These are phyloP conservation scores for Myotis vivesi DNA, from an alignment of 2,797 vertebrate species.

Conservation along the genomic window DNA sequence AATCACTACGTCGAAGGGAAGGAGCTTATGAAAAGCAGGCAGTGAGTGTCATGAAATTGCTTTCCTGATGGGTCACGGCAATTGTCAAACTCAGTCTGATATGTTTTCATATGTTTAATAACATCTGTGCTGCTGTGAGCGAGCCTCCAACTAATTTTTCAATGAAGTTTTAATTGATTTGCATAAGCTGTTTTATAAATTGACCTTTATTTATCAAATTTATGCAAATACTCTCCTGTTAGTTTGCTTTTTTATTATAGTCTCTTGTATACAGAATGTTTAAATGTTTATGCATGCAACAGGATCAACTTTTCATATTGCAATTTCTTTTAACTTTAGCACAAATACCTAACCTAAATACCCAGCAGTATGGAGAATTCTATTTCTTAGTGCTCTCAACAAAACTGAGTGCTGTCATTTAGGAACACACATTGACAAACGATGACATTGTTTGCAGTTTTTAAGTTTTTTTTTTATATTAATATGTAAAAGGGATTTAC, in stretches of 20 bases:
- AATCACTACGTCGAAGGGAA: neutral
- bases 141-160: neutral
- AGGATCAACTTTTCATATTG: neutral
- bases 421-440: neutral
- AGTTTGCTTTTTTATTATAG: neutral
- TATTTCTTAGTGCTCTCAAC: neutral
- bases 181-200: neutral
- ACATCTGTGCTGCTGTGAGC: neutral
- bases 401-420: neutral
- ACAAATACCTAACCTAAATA: neutral
- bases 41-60: neutral
- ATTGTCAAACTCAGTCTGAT: neutral
- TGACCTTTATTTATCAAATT: neutral
- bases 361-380: neutral
- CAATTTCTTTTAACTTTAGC: conserved; percentile 21
- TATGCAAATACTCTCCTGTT: neutral
- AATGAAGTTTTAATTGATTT: neutral
- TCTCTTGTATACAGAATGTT: neutral
- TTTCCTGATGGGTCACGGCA: neutral
- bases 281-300: neutral
- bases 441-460: neutral
- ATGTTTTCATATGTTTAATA: neutral
- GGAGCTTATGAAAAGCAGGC: neutral
- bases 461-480: neutral
- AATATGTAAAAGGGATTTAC: neutral